Evolutionary conservation across 2,797 vertebrate genomes (phyloP).

Genomic region (Tadarida brasiliensis): DNA sequence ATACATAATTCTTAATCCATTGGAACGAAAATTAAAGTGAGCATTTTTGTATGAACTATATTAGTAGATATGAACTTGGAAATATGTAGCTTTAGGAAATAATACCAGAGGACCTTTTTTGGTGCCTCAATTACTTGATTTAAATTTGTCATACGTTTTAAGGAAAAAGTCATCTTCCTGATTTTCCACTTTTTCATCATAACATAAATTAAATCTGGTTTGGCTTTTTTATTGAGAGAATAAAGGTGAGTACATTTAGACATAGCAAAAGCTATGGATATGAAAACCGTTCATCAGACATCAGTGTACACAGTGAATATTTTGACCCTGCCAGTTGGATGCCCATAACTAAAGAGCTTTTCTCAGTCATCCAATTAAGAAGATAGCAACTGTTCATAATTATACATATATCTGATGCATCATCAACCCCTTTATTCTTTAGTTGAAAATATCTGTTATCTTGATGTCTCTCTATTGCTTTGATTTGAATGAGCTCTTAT

Average conservation of each 20-base stretch:
- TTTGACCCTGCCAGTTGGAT: constrained; percentile 1
- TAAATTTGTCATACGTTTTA: background rate
- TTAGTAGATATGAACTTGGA: background rate
- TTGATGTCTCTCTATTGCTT: constrained; percentile 62
- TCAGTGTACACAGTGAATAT: background rate
- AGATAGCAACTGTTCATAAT: constrained; percentile 52
- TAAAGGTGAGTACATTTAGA: constrained; percentile 27
- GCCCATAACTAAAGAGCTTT: constrained; percentile 41
- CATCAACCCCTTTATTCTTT: constrained; percentile 60
- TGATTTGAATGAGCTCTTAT: constrained; percentile 60
- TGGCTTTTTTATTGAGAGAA: background rate
- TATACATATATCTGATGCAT: constrained; percentile 11
- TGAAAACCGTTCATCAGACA: background rate
- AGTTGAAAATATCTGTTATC: constrained; percentile 61
- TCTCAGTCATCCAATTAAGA: constrained; percentile 42
- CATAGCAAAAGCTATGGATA: background rate
- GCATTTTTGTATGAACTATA: background rate
- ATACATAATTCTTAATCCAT: background rate
- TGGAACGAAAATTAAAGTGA: background rate
- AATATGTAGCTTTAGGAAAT: constrained; percentile 31
- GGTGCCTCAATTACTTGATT: constrained; percentile 29
- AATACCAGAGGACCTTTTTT: background rate
- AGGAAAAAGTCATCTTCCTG: background rate
- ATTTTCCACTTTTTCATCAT: constrained; percentile 15
- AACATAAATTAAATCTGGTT: background rate